Base-by-base conservation (phyloP, 2,797 vertebrate species). In the Trachops cirrhosus region DNA sequence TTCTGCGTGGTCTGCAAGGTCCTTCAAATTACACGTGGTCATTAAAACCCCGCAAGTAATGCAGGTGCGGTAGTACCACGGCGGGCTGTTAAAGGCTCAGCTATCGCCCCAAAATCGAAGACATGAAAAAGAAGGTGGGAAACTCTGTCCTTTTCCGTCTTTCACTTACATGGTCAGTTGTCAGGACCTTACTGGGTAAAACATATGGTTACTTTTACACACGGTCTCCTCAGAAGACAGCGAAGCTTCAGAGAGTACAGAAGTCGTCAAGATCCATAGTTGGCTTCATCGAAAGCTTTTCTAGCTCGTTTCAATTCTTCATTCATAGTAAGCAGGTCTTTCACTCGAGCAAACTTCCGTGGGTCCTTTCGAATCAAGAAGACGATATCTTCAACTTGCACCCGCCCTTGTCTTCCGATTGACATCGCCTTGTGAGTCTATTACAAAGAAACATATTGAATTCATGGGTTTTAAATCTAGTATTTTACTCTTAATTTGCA, bases 341-440 rank as follows among this genome's bases (percentile, higher is more conserved):
- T 99, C 71, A 99, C 99, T 95, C 99, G 97, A 84, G 99, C 99
- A 97, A 99, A 99, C 97, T 99, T 99, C 80, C 99, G 98, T 9
- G 99, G 99, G 88, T 99, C 99, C 95, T 99, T 99, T 44, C 99
- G 99, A 46, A 99, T 99, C 0, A 99, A 98, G 96, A 99, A 99
- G 5, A 99, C 99, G 0, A 99, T 99, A 98, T 99, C 99, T 98
- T 99, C 99, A 80, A 99, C 99, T 98, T 99, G 99, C 16, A 99
- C 99, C 0, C 99, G 99, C 11, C 99, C 99, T 98, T 99, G 99
- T 78, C 99, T 99, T 50, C 99, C 99, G 41, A 99, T 99, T 0
- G 99, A 99, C 99, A 99, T 99, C 78, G 99, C 99, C 96, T 99
- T 99, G 98, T 99, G 99, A 19, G 99, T 99, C 99, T 99, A 96